A percentile compares a stretch with the other conserved stretches of the same genome.
phyloP scores from a whole-genome alignment of 2,113 vertebrate genomes.

The Turnix velox region DNA sequence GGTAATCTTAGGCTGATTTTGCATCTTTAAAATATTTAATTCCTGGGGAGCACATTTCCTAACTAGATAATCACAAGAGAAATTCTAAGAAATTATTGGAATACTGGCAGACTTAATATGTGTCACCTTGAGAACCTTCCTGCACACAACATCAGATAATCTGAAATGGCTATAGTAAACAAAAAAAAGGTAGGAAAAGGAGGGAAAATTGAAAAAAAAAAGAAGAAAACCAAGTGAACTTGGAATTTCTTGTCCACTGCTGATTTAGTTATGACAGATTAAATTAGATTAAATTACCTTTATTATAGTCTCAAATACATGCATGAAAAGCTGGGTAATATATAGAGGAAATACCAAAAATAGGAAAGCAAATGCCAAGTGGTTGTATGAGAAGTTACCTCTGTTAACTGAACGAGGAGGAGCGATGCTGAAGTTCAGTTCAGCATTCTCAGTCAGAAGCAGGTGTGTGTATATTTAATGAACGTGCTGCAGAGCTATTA shows the following conservation, averaged over 20 bases:
- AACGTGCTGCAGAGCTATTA: background rate
- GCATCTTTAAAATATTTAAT: background rate
- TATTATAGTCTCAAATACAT: background rate
- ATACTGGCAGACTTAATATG: background rate
- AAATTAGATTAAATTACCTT: background rate
- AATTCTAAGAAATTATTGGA: background rate
- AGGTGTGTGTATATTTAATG: background rate
- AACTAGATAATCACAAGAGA: background rate
- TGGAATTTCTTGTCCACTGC: background rate
- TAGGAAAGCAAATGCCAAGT: background rate
- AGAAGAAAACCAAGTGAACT: background rate
- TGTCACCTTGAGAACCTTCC: background rate
- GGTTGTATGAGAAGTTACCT: background rate
- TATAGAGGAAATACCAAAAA: background rate
- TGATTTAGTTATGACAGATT: background rate
- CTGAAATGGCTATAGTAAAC: background rate
- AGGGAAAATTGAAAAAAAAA: background rate
- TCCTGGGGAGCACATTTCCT: background rate
- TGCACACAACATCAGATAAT: background rate
- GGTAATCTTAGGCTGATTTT: background rate
- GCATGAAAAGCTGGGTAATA: background rate
- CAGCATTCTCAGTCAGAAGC: background rate
- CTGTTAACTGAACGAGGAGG: background rate
- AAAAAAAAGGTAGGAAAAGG: background rate
- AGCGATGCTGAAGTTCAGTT: background rate